Evolutionary conservation across 1,140 invertebrate species (phyloP), one percentile per base, ranked within the genome.

Genomic region (Brachionus calyciflorus): DNA sequence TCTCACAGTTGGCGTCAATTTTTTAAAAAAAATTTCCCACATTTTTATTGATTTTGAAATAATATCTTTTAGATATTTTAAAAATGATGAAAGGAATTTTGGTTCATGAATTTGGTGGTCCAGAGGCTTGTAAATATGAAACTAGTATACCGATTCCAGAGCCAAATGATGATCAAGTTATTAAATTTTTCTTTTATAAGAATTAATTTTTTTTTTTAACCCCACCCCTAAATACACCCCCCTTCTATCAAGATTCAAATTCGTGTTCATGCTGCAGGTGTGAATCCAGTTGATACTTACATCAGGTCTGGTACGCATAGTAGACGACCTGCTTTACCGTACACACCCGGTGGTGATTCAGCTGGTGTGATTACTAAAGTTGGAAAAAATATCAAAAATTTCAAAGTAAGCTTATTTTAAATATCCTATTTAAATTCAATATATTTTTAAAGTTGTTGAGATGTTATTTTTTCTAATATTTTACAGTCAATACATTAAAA

Each of bases 221-320:
- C n/a, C n/a, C n/a, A n/a, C n/a, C n/a, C n/a, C n/a, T n/a, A n/a
- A n/a, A n/a, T n/a, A n/a, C n/a, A n/a, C n/a, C n/a, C n/a, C n/a
- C n/a, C n/a, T n/a, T n/a, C n/a, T n/a, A n/a, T n/a, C n/a, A n/a
- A 88, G 87, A 83, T 88, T 24, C 78, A 88, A 49, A 83, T 88
- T 6, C 82, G 84, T 77, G 85, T 89, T 1, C 53, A 80, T 24
- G 83, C 85, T 7, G 81, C 85, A 77, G 88, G 88, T 19, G 82
- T 89, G 0, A 89, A 89, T 79, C 88, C 88, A 33, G 87, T 89
- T n/a, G 88, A 89, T 76, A 88, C 87, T 0, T 89, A 89, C 77
- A 87, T 89, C 28, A 81, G 88, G 28, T 80, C 82, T 78, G 88
- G 88, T 19, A 79, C 78, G 6, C 87, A 86, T 78, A 79, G 80